phyloP scores from a whole-genome alignment of 1,140 invertebrate species.

The Callitettix versicolor region DNA sequence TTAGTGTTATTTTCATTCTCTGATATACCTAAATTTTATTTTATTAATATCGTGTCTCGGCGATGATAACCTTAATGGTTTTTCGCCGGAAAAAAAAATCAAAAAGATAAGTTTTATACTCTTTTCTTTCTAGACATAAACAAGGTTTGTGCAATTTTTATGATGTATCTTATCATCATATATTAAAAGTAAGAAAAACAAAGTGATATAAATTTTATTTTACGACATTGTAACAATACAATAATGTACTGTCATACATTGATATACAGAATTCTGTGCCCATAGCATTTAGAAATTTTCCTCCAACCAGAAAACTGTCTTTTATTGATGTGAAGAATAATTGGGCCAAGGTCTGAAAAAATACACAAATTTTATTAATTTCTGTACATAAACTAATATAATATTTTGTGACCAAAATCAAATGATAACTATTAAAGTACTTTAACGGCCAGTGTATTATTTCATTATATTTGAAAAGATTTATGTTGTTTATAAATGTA shows the following conservation, averaged over 20 bases:
- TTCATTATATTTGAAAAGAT: not conserved
- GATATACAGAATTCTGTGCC: constrained; percentile 29
- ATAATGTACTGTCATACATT: constrained; percentile 26
- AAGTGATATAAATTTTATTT: too few relatives aligned
- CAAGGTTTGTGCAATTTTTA: too few relatives aligned
- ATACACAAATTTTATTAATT: constrained; percentile 4
- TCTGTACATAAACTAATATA: not conserved
- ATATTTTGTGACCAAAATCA: not conserved
- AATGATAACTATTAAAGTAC: not conserved
- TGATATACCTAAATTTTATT: too few relatives aligned
- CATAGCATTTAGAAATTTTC: constrained; percentile 25
- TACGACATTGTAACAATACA: constrained; percentile 22
- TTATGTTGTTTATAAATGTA: not conserved
- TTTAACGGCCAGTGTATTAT: not conserved
- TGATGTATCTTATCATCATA: too few relatives aligned
- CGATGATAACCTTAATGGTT: too few relatives aligned
- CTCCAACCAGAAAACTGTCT: constrained; percentile 28
- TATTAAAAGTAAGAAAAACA: too few relatives aligned
- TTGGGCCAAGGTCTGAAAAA: constrained; percentile 21
- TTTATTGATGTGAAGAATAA: constrained; percentile 22
- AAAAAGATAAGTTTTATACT: too few relatives aligned
- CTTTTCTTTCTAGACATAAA: too few relatives aligned
- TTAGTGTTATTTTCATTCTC: too few relatives aligned
- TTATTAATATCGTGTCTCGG: too few relatives aligned
- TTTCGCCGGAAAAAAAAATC: too few relatives aligned